Evolutionary conservation across 2,888 invertebrate species (phyloP).

Genomic region (Latrodectus elegans): DNA sequence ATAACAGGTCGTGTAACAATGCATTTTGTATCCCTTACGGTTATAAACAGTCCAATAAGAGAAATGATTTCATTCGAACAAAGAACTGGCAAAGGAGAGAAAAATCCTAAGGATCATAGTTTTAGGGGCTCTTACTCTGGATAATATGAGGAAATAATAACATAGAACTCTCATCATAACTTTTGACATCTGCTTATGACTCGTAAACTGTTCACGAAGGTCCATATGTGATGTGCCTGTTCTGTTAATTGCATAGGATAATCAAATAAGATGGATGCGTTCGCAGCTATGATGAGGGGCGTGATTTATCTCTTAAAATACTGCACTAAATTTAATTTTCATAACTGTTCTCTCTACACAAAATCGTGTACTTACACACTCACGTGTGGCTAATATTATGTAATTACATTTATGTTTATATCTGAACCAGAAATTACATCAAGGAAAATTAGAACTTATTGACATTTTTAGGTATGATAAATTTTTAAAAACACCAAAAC

Average conservation of each 20-base stretch:
- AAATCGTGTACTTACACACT: too few relatives aligned
- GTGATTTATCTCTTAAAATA: background rate
- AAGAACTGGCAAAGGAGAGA: conserved; percentile 27
- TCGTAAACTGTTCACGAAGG: too few relatives aligned
- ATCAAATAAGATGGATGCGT: conserved; percentile 1
- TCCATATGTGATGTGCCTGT: conserved; percentile 9
- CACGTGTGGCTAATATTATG: too few relatives aligned
- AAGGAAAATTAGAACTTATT: too few relatives aligned
- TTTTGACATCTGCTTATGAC: conserved; percentile 25
- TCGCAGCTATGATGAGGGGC: background rate
- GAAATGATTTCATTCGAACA: conserved; percentile 19
- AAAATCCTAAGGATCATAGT: conserved; percentile 31
- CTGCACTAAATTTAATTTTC: too few relatives aligned
- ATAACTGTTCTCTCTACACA: too few relatives aligned
- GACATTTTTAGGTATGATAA: too few relatives aligned
- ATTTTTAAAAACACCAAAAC: too few relatives aligned
- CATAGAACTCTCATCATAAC: conserved; percentile 24
- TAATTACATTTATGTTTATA: too few relatives aligned
- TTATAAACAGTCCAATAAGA: conserved; percentile 23
- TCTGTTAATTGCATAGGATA: conserved; percentile 37
- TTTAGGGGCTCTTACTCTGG: conserved; percentile 11
- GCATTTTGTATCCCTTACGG: conserved; percentile 15
- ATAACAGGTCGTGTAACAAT: conserved; percentile 52
- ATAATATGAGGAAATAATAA: conserved; percentile 48
- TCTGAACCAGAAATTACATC: too few relatives aligned